Conservation (phyloP, 1,140 invertebrate genomes). For the Anagrus nilaparvatae region DNA sequence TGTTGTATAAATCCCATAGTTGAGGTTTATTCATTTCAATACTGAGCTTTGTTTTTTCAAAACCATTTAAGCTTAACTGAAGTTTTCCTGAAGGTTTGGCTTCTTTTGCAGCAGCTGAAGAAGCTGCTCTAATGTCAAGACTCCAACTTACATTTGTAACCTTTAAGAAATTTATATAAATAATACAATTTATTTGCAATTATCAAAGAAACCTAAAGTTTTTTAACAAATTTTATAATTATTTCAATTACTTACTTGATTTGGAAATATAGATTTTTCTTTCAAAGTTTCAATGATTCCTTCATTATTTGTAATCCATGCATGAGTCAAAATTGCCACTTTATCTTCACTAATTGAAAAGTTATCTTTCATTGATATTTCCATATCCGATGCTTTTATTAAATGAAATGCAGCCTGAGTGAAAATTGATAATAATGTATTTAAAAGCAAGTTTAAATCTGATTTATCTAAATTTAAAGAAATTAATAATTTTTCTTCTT, state of each 20-base stretch:
- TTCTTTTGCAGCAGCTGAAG: slow-evolving; percentile 27
- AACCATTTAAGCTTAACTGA: slow-evolving; percentile 26
- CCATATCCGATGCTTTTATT: slow-evolving; percentile 24
- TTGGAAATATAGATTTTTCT: slow-evolving; percentile 31
- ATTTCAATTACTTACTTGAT: slow-evolving; percentile 21
- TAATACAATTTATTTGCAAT: slow-evolving; percentile 3
- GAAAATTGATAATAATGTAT: slow-evolving; percentile 28
- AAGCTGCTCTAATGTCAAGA: slow-evolving; percentile 31
- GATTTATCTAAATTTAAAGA: slow-evolving; percentile 29
- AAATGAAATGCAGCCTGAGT: slow-evolving; percentile 28
- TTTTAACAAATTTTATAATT: slow-evolving; percentile 1
- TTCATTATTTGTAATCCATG: slow-evolving; percentile 31
- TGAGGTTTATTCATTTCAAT: slow-evolving; percentile 31
- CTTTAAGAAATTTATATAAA: slow-evolving; percentile 13
- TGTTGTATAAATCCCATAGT: slow-evolving; percentile 28
- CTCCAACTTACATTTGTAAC: slow-evolving; percentile 32
- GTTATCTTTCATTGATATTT: slow-evolving; percentile 25
- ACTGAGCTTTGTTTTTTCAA: slow-evolving; percentile 22
- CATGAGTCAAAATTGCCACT: slow-evolving; percentile 25
- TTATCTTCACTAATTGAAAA: slow-evolving; percentile 29
- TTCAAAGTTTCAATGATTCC: slow-evolving; percentile 27
- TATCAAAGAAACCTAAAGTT: background rate
- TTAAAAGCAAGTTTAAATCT: slow-evolving; percentile 24
- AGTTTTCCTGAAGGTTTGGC: slow-evolving; percentile 26
- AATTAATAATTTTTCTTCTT: slow-evolving; percentile 32